Conservation (phyloP, 1,140 invertebrate species). For the Acromyrmex heyeri region DNA sequence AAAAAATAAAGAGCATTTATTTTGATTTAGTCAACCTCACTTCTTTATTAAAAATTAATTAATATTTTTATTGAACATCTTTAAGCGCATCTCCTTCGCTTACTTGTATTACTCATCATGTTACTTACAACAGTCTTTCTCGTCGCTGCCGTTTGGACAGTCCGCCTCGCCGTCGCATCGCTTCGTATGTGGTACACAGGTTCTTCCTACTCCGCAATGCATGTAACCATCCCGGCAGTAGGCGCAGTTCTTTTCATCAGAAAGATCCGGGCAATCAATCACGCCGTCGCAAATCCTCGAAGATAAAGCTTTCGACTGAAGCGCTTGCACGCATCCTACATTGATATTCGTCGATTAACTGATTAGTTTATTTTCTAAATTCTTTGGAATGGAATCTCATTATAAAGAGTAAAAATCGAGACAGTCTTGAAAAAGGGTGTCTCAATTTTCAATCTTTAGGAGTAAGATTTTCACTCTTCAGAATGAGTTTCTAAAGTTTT, state of each 20-base stretch:
- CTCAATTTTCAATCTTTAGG: too few species aligned
- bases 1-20: not conserved
- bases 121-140: slow-evolving; percentile 93
- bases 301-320: slow-evolving; percentile 91
- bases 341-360: not conserved
- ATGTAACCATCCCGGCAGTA: slow-evolving; percentile 91
- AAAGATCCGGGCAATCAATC: slow-evolving; percentile 94
- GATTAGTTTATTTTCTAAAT: not conserved
- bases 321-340: slow-evolving; percentile 90
- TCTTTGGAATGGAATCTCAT: too few species aligned
- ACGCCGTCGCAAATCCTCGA: slow-evolving; percentile 94
- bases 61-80: not conserved
- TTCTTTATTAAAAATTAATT: not conserved
- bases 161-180: slow-evolving; percentile 94
- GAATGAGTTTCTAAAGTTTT: too few species aligned
- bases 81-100: not conserved
- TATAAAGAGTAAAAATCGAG: too few species aligned
- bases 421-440: too few species aligned
- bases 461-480: too few species aligned
- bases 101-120: not conserved
- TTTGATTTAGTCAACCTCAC: not conserved
- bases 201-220: slow-evolving; percentile 92
- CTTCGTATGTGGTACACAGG: slow-evolving; percentile 90
- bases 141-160: slow-evolving; percentile 95
- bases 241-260: slow-evolving; percentile 92